Conservation (phyloP, 2,797 vertebrate genomes). For the Macrochelys suwanniensis region DNA sequence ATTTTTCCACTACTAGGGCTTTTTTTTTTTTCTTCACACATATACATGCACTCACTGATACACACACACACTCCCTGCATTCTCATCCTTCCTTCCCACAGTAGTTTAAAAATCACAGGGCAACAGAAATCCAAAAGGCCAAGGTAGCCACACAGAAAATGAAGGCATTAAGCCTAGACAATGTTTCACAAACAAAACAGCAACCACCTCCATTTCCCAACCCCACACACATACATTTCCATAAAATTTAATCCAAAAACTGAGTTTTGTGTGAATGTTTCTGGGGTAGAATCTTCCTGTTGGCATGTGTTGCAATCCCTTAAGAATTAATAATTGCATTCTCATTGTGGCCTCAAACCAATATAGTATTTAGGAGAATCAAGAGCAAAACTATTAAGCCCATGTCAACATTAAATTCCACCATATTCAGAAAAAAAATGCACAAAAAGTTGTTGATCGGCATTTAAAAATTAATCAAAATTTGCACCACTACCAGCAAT, state of each 20-base stretch:
- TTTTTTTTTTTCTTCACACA: neutral
- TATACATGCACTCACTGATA: neutral
- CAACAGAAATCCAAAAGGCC: neutral
- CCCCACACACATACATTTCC: neutral
- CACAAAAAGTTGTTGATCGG: neutral
- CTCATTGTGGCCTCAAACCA: neutral
- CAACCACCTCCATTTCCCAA: neutral
- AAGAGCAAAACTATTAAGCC: neutral
- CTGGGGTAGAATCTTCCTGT: neutral
- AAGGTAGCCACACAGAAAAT: neutral
- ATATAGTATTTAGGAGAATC: neutral
- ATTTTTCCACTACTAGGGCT: neutral
- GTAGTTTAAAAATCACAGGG: neutral
- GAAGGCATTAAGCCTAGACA: neutral
- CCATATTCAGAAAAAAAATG: slow-evolving; percentile 39
- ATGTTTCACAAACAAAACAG: neutral
- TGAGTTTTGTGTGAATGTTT: neutral
- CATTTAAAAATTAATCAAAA: slow-evolving; percentile 48
- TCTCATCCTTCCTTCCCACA: neutral
- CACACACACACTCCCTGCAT: neutral
- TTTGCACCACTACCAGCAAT: slow-evolving; percentile 6
- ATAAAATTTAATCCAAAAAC: neutral
- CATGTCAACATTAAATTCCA: neutral
- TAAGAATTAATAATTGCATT: neutral
- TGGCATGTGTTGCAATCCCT: neutral